phyloP scores from a whole-genome alignment of 1,140 invertebrate species.

The Mizuhopecten yessoensis region DNA sequence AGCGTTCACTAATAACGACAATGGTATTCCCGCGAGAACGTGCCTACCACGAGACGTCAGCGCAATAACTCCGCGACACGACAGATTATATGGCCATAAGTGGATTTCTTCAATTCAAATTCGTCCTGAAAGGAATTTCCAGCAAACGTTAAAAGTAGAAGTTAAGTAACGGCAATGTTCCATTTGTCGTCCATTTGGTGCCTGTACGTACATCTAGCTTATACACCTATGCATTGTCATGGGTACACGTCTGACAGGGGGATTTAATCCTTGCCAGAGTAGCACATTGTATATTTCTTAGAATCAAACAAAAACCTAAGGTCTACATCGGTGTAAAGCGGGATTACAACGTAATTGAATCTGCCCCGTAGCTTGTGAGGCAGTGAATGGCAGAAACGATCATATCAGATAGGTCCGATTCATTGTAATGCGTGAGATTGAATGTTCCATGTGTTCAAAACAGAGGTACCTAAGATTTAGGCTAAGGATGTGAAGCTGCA shows the following conservation, averaged over 20 bases:
- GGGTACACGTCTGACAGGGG: neutral
- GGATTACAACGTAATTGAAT: neutral
- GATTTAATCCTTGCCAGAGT: neutral
- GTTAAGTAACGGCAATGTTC: neutral
- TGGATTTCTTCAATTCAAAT: conserved; percentile 12
- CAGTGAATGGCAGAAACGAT: neutral
- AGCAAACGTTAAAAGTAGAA: neutral
- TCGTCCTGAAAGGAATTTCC: neutral
- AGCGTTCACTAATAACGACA: neutral
- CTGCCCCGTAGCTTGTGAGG: neutral
- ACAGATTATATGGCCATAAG: neutral
- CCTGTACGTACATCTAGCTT: neutral
- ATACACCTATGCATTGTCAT: neutral
- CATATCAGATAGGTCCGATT: neutral
- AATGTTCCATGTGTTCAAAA: neutral
- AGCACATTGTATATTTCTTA: neutral
- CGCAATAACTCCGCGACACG: neutral
- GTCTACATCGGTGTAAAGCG: neutral
- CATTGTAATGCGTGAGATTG: neutral
- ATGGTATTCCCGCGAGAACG: neutral
- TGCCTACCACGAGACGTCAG: neutral
- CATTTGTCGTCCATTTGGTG: neutral
- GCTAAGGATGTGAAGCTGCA: no score
- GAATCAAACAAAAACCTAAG: neutral
- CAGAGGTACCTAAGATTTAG: neutral